Evolutionary conservation across 2,797 vertebrate genomes (phyloP).

Genomic region (Mormyrus proboscirostris): DNA sequence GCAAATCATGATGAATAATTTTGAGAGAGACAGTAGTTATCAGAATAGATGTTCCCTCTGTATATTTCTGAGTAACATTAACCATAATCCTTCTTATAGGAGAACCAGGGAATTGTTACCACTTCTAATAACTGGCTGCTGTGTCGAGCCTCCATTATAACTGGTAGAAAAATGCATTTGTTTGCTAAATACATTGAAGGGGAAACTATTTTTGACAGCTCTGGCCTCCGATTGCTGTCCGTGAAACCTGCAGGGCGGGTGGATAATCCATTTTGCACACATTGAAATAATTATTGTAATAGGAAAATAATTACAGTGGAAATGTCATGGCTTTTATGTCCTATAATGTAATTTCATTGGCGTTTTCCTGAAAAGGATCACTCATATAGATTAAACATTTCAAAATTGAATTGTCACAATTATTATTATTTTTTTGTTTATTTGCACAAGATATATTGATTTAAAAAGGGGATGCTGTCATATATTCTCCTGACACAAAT

Average conservation of each 20-base stretch:
- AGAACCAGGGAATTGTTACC: background rate
- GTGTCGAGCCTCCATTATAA: conserved; percentile 36
- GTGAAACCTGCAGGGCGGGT: conserved; percentile 33
- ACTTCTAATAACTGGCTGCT: conserved; percentile 50
- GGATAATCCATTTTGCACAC: conserved; percentile 59
- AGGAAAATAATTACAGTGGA: conserved; percentile 62
- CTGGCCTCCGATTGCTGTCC: conserved; percentile 36
- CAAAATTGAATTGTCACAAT: conserved; percentile 48
- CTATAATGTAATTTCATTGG: conserved; percentile 58
- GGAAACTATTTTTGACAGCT: conserved; percentile 42
- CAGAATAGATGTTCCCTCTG: background rate
- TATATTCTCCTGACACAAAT: conserved; percentile 30
- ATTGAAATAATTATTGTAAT: conserved; percentile 68
- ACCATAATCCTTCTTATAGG: background rate
- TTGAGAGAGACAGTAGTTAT: background rate
- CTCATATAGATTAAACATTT: conserved; percentile 50
- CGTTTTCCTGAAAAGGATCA: conserved; percentile 60
- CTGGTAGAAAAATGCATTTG: conserved; percentile 38
- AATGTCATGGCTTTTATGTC: conserved; percentile 50
- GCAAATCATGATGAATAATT: conserved; percentile 33
- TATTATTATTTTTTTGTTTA: conserved; percentile 33
- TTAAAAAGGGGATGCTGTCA: conserved; percentile 38
- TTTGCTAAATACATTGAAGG: conserved; percentile 44
- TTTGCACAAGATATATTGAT: conserved; percentile 40
- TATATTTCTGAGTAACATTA: background rate